These are phyloP conservation scores for Eudyptes chrysolophus DNA, from an alignment of 2,113 vertebrate species.

Conservation along the genomic window DNA sequence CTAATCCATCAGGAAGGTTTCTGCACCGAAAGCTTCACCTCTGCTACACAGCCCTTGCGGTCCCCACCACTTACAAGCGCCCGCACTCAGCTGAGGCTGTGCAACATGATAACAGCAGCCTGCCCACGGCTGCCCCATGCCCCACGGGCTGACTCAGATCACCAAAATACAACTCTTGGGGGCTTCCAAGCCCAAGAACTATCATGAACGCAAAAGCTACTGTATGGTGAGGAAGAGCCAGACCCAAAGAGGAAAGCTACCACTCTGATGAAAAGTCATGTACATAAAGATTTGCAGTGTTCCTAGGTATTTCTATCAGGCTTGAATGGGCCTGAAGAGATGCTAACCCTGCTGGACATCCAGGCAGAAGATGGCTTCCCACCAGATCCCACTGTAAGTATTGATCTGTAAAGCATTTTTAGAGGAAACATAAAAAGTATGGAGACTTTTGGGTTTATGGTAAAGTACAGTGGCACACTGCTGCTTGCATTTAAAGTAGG, in stretches of 20 bases:
- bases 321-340: neutral
- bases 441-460: neutral
- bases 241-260: neutral
- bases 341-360: neutral
- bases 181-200: neutral
- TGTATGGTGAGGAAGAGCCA: neutral
- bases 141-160: fast-evolving
- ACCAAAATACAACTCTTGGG: neutral
- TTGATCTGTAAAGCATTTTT: neutral
- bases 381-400: neutral
- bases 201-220: neutral
- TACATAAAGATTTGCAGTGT: neutral
- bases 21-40: neutral
- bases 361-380: neutral
- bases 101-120: neutral
- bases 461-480: neutral
- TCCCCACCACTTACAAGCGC: neutral
- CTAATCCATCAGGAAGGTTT: neutral
- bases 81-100: neutral
- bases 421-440: neutral
- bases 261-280: neutral
- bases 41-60: neutral
- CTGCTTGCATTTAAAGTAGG: neutral
- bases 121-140: neutral
- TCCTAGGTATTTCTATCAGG: neutral